These are phyloP conservation scores for Schizopygopsis malacanthus DNA, from an alignment of 2,797 vertebrate species.

Conservation along the genomic window DNA sequence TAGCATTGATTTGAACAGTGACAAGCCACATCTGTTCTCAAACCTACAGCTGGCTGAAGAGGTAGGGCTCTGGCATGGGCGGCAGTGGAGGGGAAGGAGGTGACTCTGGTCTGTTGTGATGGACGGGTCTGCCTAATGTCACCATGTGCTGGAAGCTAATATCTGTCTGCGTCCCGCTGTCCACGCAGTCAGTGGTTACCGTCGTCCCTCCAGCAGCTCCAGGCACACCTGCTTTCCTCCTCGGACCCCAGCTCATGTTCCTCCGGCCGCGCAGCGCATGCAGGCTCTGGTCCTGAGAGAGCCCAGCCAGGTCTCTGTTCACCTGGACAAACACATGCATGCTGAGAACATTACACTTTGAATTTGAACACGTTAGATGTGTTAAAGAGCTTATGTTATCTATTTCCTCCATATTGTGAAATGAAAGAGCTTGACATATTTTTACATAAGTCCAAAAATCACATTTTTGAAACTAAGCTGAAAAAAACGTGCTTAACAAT, in stretches of 20 bases:
- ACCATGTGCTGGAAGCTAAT: constrained; percentile 92
- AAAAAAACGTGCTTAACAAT: not conserved
- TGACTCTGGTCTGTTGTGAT: constrained; percentile 78
- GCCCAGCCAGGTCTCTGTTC: constrained; percentile 82
- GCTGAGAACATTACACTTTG: not conserved
- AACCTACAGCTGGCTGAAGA: constrained; percentile 49
- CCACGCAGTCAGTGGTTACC: constrained; percentile 80
- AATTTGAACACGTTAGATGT: not conserved
- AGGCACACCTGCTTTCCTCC: constrained; percentile 71
- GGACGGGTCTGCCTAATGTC: constrained; percentile 80
- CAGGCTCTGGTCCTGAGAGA: constrained; percentile 81
- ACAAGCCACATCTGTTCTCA: not conserved
- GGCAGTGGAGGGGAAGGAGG: constrained; percentile 62
- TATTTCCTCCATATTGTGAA: not conserved
- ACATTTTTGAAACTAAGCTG: not conserved
- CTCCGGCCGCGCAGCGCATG: constrained; percentile 82
- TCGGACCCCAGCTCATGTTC: constrained; percentile 80
- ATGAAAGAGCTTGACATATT: not conserved
- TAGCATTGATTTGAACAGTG: not conserved
- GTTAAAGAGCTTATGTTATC: not conserved
- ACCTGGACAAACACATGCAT: constrained; percentile 70
- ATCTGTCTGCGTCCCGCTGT: constrained; percentile 90
- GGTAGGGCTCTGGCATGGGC: constrained; percentile 50
- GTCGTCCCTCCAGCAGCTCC: constrained; percentile 55
- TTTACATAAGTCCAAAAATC: not conserved